phyloP scores from a whole-genome alignment of 2,888 invertebrate genomes.

The Malthinus seriepunctatus region DNA sequence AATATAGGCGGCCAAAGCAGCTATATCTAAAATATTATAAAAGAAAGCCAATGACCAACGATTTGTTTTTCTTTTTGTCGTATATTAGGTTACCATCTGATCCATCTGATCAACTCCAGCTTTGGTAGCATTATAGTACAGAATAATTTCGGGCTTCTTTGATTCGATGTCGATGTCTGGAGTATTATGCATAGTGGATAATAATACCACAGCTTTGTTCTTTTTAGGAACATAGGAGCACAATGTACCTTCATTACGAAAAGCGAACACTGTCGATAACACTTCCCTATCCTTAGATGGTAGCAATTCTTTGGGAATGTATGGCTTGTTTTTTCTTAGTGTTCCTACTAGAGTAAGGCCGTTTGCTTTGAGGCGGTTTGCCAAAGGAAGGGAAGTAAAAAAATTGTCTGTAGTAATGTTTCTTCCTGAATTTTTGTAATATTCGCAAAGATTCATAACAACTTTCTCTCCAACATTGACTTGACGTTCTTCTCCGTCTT shows the following conservation, averaged over 20 bases:
- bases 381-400: conserved; percentile 45
- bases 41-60: conserved; percentile 11
- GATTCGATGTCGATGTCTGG: not conserved
- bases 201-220: conserved; percentile 21
- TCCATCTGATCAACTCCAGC: conserved; percentile 16
- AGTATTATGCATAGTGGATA: conserved; percentile 9
- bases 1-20: conserved; percentile 5
- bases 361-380: conserved; percentile 36
- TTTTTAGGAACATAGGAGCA: conserved; percentile 17
- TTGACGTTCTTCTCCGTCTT: no score
- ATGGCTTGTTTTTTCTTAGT: conserved; percentile 42
- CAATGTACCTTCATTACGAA: conserved; percentile 17
- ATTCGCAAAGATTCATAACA: no score
- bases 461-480: no score
- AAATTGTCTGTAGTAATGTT: conserved; percentile 43
- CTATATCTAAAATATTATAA: conserved; percentile 15
- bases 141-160: conserved; percentile 16
- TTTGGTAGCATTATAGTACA: conserved; percentile 17
- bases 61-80: conserved; percentile 14
- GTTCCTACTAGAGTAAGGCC: conserved; percentile 44
- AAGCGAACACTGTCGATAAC: conserved; percentile 15
- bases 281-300: not conserved
- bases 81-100: no score
- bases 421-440: conserved; percentile 34
- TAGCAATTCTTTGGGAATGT: conserved; percentile 42